These are phyloP conservation scores for Catharus ustulatus DNA, from an alignment of 2,797 vertebrate genomes.

Conservation along the genomic window DNA sequence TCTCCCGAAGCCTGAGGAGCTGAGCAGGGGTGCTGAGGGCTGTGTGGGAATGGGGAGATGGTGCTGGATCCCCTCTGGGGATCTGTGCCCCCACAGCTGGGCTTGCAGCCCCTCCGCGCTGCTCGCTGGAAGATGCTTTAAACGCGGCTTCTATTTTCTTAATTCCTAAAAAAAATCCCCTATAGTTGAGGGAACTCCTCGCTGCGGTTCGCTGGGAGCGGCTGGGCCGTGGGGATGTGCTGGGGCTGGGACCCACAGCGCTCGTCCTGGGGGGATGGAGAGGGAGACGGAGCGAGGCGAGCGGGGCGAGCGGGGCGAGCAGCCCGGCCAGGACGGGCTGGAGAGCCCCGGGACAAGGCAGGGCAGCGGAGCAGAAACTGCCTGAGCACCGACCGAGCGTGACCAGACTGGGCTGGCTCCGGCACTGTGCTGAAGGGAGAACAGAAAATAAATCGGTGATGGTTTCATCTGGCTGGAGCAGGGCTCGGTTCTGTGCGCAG, in stretches of 20 bases:
- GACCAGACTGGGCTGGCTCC: constrained; percentile 13
- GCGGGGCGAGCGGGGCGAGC: neutral
- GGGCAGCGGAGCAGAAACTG: neutral
- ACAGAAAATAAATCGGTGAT: neutral
- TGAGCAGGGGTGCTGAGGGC: neutral
- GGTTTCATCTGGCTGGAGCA: neutral
- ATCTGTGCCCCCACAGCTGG: neutral
- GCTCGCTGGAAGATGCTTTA: neutral
- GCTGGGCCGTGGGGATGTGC: neutral
- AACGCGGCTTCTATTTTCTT: neutral
- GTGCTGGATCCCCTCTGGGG: neutral
- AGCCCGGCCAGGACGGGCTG: neutral
- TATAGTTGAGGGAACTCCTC: neutral
- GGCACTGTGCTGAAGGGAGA: neutral
- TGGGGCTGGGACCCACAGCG: neutral
- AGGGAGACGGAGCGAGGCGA: too few species aligned
- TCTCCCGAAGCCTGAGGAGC: neutral
- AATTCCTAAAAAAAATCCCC: neutral
- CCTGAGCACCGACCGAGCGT: neutral
- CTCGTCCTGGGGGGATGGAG: neutral
- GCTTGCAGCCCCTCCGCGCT: neutral
- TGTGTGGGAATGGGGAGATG: neutral
- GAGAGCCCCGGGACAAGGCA: neutral
- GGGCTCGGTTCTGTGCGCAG: neutral
- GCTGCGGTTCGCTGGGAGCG: neutral